Conservation (phyloP, 1,140 invertebrate species). For the Pogonomyrmex californicus region DNA sequence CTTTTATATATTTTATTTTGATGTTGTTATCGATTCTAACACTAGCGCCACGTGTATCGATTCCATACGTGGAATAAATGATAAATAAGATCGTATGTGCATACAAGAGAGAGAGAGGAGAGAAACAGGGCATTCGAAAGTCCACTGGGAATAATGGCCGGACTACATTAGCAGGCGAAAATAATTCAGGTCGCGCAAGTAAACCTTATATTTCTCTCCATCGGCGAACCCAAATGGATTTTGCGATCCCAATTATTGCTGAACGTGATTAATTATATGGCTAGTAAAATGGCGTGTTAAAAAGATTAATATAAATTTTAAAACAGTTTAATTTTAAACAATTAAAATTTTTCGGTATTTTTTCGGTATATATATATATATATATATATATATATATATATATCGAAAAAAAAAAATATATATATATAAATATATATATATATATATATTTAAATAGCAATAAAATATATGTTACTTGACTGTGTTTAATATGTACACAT, state of each 20-base stretch:
- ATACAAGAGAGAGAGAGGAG: neutral
- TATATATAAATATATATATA: no score
- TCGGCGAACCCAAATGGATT: conserved; percentile 17
- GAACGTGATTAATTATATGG: conserved; percentile 15
- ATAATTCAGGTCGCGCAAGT: conserved; percentile 70
- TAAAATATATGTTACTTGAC: no score
- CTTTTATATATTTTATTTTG: neutral
- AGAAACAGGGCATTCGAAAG: conserved; percentile 61
- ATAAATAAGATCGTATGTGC: conserved; percentile 63
- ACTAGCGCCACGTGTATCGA: neutral
- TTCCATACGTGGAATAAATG: conserved; percentile 55
- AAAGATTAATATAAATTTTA: neutral
- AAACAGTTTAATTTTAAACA: no score
- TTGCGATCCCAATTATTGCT: conserved; percentile 44
- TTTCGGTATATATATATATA: neutral
- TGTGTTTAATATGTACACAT: no score
- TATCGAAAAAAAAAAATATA: no score
- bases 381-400: no score
- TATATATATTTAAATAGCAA: no score
- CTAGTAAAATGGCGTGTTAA: neutral
- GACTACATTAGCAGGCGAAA: conserved; percentile 65
- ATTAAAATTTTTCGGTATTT: neutral
- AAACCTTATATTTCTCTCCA: conserved; percentile 52
- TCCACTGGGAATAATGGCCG: conserved; percentile 67
- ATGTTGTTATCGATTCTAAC: neutral